Conservation (phyloP, 2,888 invertebrate genomes). For the Ochropleura leucogaster region DNA sequence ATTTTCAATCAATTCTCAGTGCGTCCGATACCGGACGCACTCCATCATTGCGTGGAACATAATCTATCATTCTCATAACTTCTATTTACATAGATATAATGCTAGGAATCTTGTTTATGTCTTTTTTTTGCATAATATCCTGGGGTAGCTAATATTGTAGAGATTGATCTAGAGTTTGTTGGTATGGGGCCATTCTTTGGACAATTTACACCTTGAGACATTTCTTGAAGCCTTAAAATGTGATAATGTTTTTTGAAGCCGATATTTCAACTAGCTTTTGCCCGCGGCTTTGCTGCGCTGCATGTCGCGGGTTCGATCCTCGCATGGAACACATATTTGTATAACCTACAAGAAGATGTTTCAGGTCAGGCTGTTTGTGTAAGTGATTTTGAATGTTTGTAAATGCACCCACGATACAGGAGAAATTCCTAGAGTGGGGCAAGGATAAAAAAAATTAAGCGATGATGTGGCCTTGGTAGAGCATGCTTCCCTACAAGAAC, state of each 20-base stretch:
- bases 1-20: slow-evolving; percentile 41
- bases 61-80: slow-evolving; percentile 45
- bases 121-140: slow-evolving; percentile 27
- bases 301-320: too few relatives aligned
- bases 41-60: slow-evolving; percentile 40
- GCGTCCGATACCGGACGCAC: slow-evolving; percentile 36
- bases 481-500: too few relatives aligned
- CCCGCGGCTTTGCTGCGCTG: too few relatives aligned
- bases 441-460: too few relatives aligned
- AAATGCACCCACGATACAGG: too few relatives aligned
- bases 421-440: too few relatives aligned
- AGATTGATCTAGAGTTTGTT: neutral
- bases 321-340: too few relatives aligned
- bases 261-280: too few relatives aligned
- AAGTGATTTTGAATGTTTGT: too few relatives aligned
- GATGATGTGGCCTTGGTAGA: too few relatives aligned
- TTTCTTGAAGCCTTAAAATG: neutral
- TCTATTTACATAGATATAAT: slow-evolving; percentile 21
- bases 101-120: slow-evolving; percentile 1
- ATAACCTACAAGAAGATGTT: too few relatives aligned
- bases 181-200: neutral
- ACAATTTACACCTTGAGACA: neutral
- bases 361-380: too few relatives aligned
- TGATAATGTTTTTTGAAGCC: neutral
- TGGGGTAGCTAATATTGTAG: neutral